phyloP scores from a whole-genome alignment of 2,888 invertebrate genomes.

The Macrosiphum euphorbiae region DNA sequence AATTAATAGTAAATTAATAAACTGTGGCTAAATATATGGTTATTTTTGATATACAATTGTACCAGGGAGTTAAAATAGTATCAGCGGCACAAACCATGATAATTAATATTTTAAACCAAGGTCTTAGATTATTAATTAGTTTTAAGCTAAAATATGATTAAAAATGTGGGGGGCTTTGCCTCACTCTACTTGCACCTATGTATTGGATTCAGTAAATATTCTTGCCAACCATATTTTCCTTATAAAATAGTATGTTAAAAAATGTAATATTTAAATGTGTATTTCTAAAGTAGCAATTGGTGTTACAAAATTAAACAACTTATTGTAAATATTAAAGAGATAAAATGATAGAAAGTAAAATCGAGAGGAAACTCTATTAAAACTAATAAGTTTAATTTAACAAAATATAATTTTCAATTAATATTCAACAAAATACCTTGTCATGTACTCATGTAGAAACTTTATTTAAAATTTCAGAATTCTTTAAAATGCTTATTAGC shows the following conservation, averaged over 20 bases:
- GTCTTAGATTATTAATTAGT: too few species aligned
- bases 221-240: background rate
- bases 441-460: background rate
- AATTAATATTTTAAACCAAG: too few species aligned
- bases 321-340: too few species aligned
- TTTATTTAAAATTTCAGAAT: background rate
- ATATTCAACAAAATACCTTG: background rate
- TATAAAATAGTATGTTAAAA: background rate
- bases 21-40: background rate
- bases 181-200: background rate
- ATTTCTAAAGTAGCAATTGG: background rate
- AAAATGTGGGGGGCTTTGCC: too few species aligned
- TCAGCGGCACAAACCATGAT: too few species aligned
- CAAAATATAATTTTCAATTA: too few species aligned
- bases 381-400: background rate
- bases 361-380: background rate
- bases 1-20: background rate
- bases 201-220: background rate
- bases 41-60: background rate
- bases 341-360: too few species aligned
- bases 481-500: background rate
- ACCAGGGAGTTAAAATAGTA: background rate
- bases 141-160: too few species aligned
- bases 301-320: too few species aligned
- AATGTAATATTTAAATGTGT: background rate